These are phyloP conservation scores for Helicoverpa assulta DNA, from an alignment of 2,888 invertebrate genomes.

Conservation along the genomic window DNA sequence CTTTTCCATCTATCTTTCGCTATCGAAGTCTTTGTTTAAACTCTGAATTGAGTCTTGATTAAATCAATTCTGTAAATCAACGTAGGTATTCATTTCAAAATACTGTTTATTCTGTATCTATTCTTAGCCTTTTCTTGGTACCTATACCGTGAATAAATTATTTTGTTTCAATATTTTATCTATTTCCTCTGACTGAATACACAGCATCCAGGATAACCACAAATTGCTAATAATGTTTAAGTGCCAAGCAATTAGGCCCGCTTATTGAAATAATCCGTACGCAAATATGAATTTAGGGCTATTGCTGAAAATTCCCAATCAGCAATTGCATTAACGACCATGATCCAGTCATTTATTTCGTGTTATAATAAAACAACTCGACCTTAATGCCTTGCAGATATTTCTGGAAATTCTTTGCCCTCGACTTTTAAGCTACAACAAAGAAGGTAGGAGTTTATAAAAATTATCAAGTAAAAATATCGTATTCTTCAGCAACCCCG, in stretches of 20 bases:
- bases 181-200: no score
- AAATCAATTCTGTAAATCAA: neutral
- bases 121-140: neutral
- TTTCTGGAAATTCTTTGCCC: neutral
- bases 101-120: neutral
- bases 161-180: no score
- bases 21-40: neutral
- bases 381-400: no score
- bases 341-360: neutral
- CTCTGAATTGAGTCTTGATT: neutral
- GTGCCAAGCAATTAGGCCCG: neutral
- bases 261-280: neutral
- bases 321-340: neutral
- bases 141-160: neutral
- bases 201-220: neutral
- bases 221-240: neutral
- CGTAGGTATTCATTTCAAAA: neutral
- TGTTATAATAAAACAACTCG: neutral
- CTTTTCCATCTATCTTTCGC: conserved; percentile 1
- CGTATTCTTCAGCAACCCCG: conserved; percentile 13
- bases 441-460: neutral
- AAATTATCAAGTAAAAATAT: conserved; percentile 28
- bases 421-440: neutral
- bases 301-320: neutral
- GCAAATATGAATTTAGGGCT: neutral